Base-by-base conservation (phyloP, 2,113 vertebrate genomes). In the Muntiacus reevesi region DNA sequence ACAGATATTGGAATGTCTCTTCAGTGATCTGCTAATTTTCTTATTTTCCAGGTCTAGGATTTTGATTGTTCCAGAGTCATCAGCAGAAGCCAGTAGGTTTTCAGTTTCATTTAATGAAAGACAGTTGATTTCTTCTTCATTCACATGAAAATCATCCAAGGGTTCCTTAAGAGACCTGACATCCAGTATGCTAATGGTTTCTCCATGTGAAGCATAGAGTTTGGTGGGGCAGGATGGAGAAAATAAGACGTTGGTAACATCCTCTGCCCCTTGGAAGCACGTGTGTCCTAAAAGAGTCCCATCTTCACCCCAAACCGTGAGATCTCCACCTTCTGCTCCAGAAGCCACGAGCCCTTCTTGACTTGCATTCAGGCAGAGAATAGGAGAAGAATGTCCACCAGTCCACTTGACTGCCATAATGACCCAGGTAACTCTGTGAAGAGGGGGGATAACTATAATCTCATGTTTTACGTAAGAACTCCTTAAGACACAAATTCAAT, bases 1-100 rank as follows among this genome's bases (percentile, higher is more conserved):
- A 98, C 99, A 99, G 98, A 99, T 99, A 97, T 99, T 99, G 25
- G 99, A 99, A 98, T 99, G 99, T 96, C 99, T 99, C 93, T 99
- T 99, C 43, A 99, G 98, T 57, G 99, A 99, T 92, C 99, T 98
- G 98, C 87, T 99, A 86, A 99, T 99, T 97, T 99, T 99, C 45
- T 99, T 99, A n/a, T 96, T 99, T 60, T 99, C 99, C 82, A 99
- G 97, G 97, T 99, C 99, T 90, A 99, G 59, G 2, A 99, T 97
- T 82, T 99, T 99, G 90, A 99, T 99, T 1, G 99, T 97, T 3
- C 99, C 99, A 0, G 99, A 99, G 98, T 99, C 99, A 62, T 99
- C 99, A 0, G 99, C 99, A 0, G 99, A 99, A 1, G 99, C 99
- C 98, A 99, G 97, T 78, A 98, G 91, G 13, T 67, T 97, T 84